Conservation (phyloP, 2,888 invertebrate species). For the Mythimna loreyi region DNA sequence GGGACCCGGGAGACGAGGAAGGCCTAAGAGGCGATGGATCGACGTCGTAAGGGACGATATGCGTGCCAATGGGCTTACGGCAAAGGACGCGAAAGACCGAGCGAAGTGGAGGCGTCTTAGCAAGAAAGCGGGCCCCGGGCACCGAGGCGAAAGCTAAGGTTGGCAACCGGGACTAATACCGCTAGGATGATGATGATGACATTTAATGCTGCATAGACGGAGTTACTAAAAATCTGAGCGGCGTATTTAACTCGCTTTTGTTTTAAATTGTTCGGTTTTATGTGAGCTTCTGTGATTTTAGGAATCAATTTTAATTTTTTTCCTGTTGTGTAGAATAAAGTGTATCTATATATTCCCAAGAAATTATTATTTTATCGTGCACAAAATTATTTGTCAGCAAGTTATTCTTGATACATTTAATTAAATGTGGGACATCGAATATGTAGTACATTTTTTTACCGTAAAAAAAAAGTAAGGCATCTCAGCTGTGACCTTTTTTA, state of each 20-base stretch:
- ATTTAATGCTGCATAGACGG: not conserved
- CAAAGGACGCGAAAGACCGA: too few relatives aligned
- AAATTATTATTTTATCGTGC: conserved; percentile 37
- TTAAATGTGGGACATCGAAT: too few relatives aligned
- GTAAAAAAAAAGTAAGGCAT: conserved; percentile 33
- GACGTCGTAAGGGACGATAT: too few relatives aligned
- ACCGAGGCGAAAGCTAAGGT: too few relatives aligned
- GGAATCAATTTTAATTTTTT: conserved; percentile 49
- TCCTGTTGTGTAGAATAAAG: conserved; percentile 49
- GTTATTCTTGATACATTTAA: too few relatives aligned
- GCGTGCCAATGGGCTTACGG: too few relatives aligned
- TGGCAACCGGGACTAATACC: too few relatives aligned
- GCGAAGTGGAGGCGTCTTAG: too few relatives aligned
- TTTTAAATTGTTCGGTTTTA: conserved; percentile 56
- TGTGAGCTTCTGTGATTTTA: conserved; percentile 58
- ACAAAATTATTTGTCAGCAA: conserved; percentile 37
- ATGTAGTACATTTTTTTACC: conserved; percentile 52
- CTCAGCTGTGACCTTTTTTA: conserved; percentile 53
- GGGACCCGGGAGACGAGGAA: too few relatives aligned
- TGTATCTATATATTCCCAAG: conserved; percentile 58
- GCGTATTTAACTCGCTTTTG: conserved; percentile 54
- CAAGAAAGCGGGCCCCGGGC: too few relatives aligned
- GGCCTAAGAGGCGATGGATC: too few relatives aligned
- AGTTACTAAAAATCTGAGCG: conserved; percentile 5
- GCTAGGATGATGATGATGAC: too few relatives aligned